Evolutionary conservation across 2,888 invertebrate genomes (phyloP), one percentile per base, ranked within the genome.

Genomic region (Halictus quadricinctus): DNA sequence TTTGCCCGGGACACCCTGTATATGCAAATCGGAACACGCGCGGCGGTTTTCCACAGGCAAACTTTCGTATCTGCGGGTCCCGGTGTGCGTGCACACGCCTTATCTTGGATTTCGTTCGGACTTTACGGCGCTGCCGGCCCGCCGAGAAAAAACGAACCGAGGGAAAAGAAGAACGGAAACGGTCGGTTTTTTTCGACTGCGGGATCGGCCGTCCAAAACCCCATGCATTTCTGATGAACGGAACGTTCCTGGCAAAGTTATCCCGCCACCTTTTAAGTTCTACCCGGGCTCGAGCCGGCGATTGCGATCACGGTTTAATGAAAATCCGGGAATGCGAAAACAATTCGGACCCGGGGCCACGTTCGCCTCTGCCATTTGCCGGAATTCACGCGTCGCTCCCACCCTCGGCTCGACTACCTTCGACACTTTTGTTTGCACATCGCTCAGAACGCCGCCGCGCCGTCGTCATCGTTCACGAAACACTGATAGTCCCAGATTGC

Each of bases 171-270:
- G 60, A 60, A 60, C 66, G 82, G 81, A 85, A 90, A 88, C 88
- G 81, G 87, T 88, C 88, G 83, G 90, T 87, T 87, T 80, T 80
- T 66, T 66, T 29, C 18, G 29, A 15, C 66, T 7, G 36, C 36
- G 36, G 86, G 83, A 88, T 88, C 87, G 87, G 81, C 81, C 60
- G 25, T 25, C 60, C 60, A 12, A 83, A 92, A 92, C 90, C 90
- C 92, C 92, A 93, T 94, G 93, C 93, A 94, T 94, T 94, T 94
- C 93, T 93, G 94, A 93, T 93, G 93, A 94, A 94, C 92, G 92
- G 73, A 83, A 88, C 72, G 41, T 48, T 48, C 66, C 25, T 10
- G 54, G 12, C 41, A 46, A 75, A 86, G 66, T 75, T 83, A 73
- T 79, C 72, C 80, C 50, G 54, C 36, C 81, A 41, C 74, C 69